A percentile compares a stretch with the other conserved stretches of the same genome.
phyloP scores from a whole-genome alignment of 1,140 invertebrate genomes.

The Atopsyche davidsoni region DNA sequence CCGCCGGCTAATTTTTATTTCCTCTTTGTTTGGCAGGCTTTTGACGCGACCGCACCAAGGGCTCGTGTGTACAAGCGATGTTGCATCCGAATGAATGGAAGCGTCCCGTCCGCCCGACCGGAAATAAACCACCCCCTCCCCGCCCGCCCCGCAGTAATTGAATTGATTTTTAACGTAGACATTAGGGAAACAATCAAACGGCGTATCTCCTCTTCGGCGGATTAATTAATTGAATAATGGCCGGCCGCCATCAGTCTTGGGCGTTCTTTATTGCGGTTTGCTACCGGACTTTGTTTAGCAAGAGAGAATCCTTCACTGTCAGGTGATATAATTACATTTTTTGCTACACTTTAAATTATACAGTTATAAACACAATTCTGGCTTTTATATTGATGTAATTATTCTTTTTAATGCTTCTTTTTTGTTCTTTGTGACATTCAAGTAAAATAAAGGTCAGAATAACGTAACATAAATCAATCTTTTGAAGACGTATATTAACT shows the following conservation, averaged over 20 bases:
- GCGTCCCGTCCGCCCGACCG: background rate
- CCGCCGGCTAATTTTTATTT: slow-evolving; percentile 9
- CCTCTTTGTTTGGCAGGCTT: slow-evolving; percentile 11
- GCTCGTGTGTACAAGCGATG: background rate
- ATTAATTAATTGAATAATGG: slow-evolving; percentile 21
- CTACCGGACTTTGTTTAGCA: background rate
- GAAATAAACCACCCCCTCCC: slow-evolving; percentile 14
- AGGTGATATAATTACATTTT: too few species aligned
- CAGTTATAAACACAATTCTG: too few species aligned
- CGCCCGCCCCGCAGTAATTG: slow-evolving; percentile 10
- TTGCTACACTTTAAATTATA: too few species aligned
- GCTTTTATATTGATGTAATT: too few species aligned
- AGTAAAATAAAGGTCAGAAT: too few species aligned
- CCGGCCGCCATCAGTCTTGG: background rate
- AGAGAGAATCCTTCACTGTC: too few species aligned
- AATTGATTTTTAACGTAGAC: slow-evolving; percentile 16
- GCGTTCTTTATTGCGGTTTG: slow-evolving; percentile 5
- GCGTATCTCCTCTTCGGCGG: background rate
- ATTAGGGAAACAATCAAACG: slow-evolving; percentile 15
- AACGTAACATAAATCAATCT: too few species aligned
- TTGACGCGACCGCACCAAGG: slow-evolving; percentile 8
- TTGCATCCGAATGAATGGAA: background rate
- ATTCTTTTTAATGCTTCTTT: too few species aligned
- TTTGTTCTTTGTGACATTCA: too few species aligned
- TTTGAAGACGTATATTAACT: too few species aligned